Base-by-base conservation (phyloP, 2,797 vertebrate genomes). In the Melanotaenia boesemani region DNA sequence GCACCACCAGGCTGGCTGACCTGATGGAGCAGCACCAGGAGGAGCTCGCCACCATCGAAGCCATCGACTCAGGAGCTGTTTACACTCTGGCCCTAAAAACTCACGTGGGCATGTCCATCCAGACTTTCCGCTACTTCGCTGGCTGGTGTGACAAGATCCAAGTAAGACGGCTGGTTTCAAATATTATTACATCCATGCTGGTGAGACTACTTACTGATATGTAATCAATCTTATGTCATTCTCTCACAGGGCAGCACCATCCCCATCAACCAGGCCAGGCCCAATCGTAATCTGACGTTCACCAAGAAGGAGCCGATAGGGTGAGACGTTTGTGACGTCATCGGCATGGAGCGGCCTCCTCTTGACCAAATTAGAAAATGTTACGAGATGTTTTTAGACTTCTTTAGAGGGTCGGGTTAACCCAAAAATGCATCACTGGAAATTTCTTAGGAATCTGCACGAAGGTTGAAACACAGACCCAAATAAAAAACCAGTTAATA, bases 71-170 rank as follows among this genome's bases (percentile, higher is more conserved):
- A 0, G 96, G 96, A 0, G 96, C 96, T 0, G 96, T 97, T 70
- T 97, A 97, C 91, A 97, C 96, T 0, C 89, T 97, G 87, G 96
- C 96, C 2, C 90, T 97, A 34, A 97, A 97, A 89, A 97, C 96
- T 8, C 96, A 97, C 0, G 94, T 97, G 58, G 96, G 96, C 79
- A 97, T 97, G 96, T 97, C 96, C 73, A 94, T 97, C 71, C 96
- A 97, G 87, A 97, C 96, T 10, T 97, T 97, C 87, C 93, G 95
- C 74, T 97, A 97, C 88, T 97, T 97, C 6, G 96, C 96, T 1
- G 96, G 96, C 77, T 97, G 96, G 96, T 97, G 96, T 20, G 96
- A 97, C 91, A 97, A 97, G 88, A 97, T 97, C 80, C 96, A 97
- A 92, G 96, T 97, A 50, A 79, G 91, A 46, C 7, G 12, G 1